A percentile compares a stretch with the other conserved stretches of the same genome.
These are phyloP conservation scores for Echeneis naucrates DNA, from an alignment of 2,797 vertebrate species.

Conservation along the genomic window DNA sequence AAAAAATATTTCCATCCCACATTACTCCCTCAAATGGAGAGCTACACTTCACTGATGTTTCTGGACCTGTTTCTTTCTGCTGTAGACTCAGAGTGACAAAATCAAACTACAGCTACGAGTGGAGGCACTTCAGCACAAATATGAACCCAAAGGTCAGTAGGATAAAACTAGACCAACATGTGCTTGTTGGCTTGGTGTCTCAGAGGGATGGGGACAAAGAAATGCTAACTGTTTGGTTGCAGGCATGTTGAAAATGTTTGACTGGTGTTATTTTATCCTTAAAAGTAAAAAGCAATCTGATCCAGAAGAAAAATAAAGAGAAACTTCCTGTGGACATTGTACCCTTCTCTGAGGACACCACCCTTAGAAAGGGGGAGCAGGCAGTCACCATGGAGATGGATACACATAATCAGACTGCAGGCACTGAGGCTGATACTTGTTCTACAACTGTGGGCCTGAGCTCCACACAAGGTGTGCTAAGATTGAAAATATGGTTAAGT, in stretches of 20 bases:
- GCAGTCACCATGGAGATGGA: conserved; percentile 15
- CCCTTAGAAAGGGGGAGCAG: conserved; percentile 13
- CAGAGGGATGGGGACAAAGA: neutral
- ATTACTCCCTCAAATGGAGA: no score
- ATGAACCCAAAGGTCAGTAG: conserved; percentile 90
- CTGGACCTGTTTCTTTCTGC: neutral
- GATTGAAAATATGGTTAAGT: neutral
- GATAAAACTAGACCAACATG: neutral
- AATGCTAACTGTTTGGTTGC: neutral
- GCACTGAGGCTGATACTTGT: neutral
- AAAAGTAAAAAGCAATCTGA: conserved; percentile 82
- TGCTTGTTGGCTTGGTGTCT: fast-evolving
- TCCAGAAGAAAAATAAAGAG: conserved; percentile 86
- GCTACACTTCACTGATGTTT: neutral
- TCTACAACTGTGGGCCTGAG: conserved; percentile 14
- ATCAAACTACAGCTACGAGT: conserved; percentile 90
- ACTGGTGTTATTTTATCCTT: conserved; percentile 21
- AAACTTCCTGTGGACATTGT: conserved; percentile 81
- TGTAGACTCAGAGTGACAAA: conserved; percentile 87
- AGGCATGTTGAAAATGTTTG: no score
- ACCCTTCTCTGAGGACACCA: conserved; percentile 14
- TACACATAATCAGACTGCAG: neutral
- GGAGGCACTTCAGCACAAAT: conserved; percentile 93
- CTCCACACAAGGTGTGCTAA: conserved; percentile 13
- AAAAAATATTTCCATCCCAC: neutral